Evolutionary conservation across 1,140 invertebrate species (phyloP), one percentile per base, ranked within the genome.

Genomic region (Dendrolimus kikuchii): DNA sequence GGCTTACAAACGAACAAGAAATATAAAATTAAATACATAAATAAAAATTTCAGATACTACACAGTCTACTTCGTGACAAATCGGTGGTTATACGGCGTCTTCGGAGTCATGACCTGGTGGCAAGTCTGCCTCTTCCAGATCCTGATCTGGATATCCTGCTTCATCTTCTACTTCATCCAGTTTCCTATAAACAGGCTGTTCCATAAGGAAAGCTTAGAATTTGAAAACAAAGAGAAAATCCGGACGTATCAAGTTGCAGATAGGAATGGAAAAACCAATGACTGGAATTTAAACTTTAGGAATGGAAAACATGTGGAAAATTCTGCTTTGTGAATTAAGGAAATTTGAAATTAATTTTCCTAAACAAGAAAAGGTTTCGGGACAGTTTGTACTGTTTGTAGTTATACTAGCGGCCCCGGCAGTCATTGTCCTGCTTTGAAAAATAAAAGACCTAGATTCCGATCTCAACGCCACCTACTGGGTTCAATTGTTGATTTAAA

Each of bases 61-160:
- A 64, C 69, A 0, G 75, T 85, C 36, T 87, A 79, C 55, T 83
- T 78, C 65, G 53, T 65, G 38, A 67, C 77, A 0, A 50, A 71
- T 6, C 68, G 74, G 5, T 88, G 83, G 79, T 55, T 88, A 2
- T 88, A 88, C 61, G 66, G 61, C 9, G 68, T 88, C 40, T 87
- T 87, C 64, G 77, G 74, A 5, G 59, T 75, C 5, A 77, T 87
- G 70, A 81, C 57, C 23, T 86, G 83, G 81, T 83, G 81, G 72
- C 80, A 88, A 37, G 71, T 86, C 49, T 78, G 74, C 45, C 51
- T 86, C 2, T 86, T 74, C 62, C 76, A 85, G 48, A 23, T 76
- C 7, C 5, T 62, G 37, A 83, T 83, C 38, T 83, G 77, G 77
- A 37, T 37, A 0, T 68, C 65, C 4, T 57, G 66, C 0, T 79